phyloP scores from a whole-genome alignment of 2,797 vertebrate species.

The Kryptopterus vitreolus region DNA sequence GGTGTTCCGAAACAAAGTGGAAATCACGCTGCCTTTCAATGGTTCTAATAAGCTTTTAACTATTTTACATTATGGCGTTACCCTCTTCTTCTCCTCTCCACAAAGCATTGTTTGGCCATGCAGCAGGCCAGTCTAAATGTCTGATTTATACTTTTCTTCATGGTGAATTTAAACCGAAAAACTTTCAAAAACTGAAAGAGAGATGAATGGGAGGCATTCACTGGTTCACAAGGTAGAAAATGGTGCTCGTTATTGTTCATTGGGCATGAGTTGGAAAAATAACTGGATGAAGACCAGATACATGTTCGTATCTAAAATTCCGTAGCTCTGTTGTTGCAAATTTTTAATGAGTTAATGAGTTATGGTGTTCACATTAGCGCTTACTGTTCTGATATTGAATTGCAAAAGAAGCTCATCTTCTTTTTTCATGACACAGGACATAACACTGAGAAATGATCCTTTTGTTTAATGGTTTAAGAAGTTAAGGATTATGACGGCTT shows the following conservation, averaged over 20 bases:
- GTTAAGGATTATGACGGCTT: not conserved
- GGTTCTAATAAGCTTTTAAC: conserved; percentile 96
- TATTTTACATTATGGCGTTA: conserved; percentile 86
- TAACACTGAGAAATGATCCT: conserved; percentile 14
- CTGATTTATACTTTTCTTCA: conserved; percentile 88
- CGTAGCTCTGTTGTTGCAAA: not conserved
- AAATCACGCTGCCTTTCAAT: conserved; percentile 90
- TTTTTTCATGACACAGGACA: not conserved
- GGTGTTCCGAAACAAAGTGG: conserved; percentile 91
- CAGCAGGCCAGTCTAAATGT: conserved; percentile 73
- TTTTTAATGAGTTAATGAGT: not conserved
- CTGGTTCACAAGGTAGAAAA: conserved; percentile 67
- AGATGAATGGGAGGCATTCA: conserved; percentile 76
- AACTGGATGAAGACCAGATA: not conserved
- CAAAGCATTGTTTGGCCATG: conserved; percentile 68
- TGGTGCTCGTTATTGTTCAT: conserved; percentile 60
- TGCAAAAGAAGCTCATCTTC: not conserved
- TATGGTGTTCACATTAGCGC: not conserved
- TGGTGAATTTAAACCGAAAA: conserved; percentile 77
- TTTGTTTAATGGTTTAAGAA: conserved; percentile 2
- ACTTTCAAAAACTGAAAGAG: conserved; percentile 57
- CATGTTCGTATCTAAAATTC: not conserved
- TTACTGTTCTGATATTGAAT: not conserved
- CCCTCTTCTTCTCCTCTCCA: conserved; percentile 62
- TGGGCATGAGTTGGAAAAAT: conserved; percentile 22